Conservation (phyloP, 1,140 invertebrate genomes). For the Gryon sp. region DNA sequence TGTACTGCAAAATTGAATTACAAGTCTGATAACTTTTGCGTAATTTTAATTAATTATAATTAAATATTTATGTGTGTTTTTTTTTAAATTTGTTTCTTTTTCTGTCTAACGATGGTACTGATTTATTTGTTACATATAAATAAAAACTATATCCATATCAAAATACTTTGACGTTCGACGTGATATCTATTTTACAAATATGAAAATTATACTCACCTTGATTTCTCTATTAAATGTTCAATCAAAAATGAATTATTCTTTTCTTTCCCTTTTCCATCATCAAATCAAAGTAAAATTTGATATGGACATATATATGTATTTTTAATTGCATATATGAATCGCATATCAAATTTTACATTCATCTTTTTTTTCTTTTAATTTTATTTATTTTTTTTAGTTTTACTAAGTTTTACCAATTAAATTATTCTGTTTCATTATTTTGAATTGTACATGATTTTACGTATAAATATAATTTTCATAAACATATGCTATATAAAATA, state of each 20-base stretch:
- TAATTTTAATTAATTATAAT: slow-evolving; percentile 6
- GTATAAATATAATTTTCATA: slow-evolving; percentile 32
- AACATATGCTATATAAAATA: slow-evolving; percentile 30
- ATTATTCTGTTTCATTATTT: too few species aligned
- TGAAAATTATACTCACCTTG: slow-evolving; percentile 34
- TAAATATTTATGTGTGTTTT: background rate
- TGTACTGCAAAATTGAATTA: slow-evolving; percentile 8
- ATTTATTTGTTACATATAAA: slow-evolving; percentile 17
- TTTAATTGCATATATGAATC: too few species aligned
- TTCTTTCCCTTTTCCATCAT: too few species aligned
- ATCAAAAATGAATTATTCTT: slow-evolving; percentile 6
- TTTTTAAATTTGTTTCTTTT: background rate
- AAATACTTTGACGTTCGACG: slow-evolving; percentile 25
- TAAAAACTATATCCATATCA: slow-evolving; percentile 24
- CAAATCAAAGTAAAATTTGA: too few species aligned
- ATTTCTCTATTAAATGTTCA: slow-evolving; percentile 1
- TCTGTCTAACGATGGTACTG: slow-evolving; percentile 8
- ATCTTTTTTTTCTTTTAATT: too few species aligned
- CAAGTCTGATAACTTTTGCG: slow-evolving; percentile 2
- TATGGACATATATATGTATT: too few species aligned
- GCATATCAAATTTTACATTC: too few species aligned
- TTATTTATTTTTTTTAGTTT: too few species aligned
- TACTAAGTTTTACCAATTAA: too few species aligned
- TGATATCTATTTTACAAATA: slow-evolving; percentile 27
- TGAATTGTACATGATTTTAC: slow-evolving; percentile 12